Base-by-base conservation (phyloP, 92 coral and sea anemone species). In the Nematostella vectensis region DNA sequence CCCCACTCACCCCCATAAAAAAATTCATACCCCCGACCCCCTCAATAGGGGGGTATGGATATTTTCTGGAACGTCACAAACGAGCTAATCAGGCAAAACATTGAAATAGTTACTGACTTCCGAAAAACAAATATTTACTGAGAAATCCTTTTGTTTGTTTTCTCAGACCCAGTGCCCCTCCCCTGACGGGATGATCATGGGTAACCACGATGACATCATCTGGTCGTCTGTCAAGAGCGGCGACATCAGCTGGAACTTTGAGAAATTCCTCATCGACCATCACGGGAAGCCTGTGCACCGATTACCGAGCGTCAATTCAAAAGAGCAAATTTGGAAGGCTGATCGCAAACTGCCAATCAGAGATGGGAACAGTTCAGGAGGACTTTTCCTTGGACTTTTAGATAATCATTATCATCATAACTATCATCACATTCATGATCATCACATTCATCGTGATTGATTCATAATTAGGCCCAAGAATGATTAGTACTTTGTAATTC, bases 161-260 rank as follows among this genome's bases (percentile, higher is more conserved):
- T 48, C 55, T 4, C 19, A 76, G 82, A 51, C 68, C 1, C 65
- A 36, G 49, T 76, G 82, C 47, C 76, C 82, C 19, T 54, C 57
- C 23, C 82, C 76, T 3, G 82, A 71, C 24, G 82, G 76, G 16
- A 50, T 68, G 2, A 50, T 76, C 52, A 53, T 48, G 50, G 53
- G 45, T 13, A 52, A 48, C 3, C 48, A 29, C 25, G n/a, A 48
- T 2, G 11, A 11, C 39, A 56, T 69, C 58, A 40, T 45, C 27
- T 82, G 82, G 76, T 38, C 70, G 0, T 83, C 89, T 0, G 63
- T 82, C 16, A 60, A 70, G 25, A 76, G 58, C 36, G 50, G 58
- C 26, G 89, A 82, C 68, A 49, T 82, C 57, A 23, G 19, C 0
- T 82, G 89, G 83, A 82, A 82, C 59, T 82, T 82, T 29, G 79